Evolutionary conservation across 2,888 invertebrate genomes (phyloP), one percentile per base, ranked within the genome.

Genomic region (Crocallis elinguaria): DNA sequence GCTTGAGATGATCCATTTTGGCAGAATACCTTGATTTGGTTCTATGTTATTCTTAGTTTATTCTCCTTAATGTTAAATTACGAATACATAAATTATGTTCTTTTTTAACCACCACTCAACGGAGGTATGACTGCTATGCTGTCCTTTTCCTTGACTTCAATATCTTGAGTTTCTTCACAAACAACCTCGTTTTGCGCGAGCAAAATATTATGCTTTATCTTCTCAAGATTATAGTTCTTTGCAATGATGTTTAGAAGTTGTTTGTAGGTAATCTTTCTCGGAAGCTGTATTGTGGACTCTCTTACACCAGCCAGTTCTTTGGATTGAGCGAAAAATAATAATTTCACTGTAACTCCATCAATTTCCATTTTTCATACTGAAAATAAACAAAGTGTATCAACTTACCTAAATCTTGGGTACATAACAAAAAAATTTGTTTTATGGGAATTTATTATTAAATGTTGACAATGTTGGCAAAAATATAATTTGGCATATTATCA

Each of bases 51-150:
- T 23, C 23, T 23, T 5, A 1, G 23, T n/a, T n/a, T n/a, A n/a
- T n/a, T n/a, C n/a, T n/a, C n/a, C n/a, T n/a, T n/a, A n/a, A n/a
- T n/a, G n/a, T n/a, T n/a, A n/a, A n/a, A n/a, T n/a, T n/a, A n/a
- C n/a, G n/a, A n/a, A n/a, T n/a, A n/a, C n/a, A n/a, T n/a, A n/a
- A 25, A 3, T 29, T 29, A 11, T 4, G 37, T 19, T n/a, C 23
- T 27, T 45, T 51, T 49, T 45, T 49, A 96, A 70, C 98, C 98
- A 70, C 98, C 98, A 86, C 98, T 98, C 42, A 99, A 92, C 0
- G 98, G 98, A 44, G 98, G 98, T 75, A 99, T 98, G 9, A 98
- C 93, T 57, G 98, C 98, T 58, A 98, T 93, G 82, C 95, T 96
- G 91, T 98, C 98, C 58, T 93, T 94, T 17, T 93, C 89, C 29